Evolutionary conservation across 64 coral and sea anemone species (phyloP).

Genomic region (Stichodactyla helianthus): DNA sequence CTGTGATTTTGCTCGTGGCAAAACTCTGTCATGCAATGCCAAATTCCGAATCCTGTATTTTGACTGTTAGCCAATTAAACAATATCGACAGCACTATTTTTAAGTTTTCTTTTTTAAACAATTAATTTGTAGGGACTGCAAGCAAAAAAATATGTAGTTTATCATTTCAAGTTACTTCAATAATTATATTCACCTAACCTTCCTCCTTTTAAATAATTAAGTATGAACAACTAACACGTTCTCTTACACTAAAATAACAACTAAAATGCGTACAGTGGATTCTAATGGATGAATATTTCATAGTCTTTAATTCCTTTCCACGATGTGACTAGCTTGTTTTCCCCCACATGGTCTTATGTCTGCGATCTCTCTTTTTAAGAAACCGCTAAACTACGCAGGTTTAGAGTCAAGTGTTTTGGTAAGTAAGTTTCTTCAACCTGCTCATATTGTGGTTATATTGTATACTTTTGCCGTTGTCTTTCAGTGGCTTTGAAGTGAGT

Average conservation of each 20-base stretch:
- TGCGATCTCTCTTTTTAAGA: neutral
- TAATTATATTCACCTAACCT: neutral
- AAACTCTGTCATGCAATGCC: neutral
- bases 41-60: neutral
- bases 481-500: no score
- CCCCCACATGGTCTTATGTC: neutral
- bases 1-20: neutral
- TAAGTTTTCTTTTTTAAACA: neutral
- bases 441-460: neutral
- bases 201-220: neutral
- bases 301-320: neutral
- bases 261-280: neutral
- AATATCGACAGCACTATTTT: neutral
- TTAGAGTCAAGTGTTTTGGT: neutral
- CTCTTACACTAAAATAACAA: neutral
- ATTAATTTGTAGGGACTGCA: neutral
- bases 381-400: neutral
- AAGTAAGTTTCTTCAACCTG: neutral
- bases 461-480: neutral
- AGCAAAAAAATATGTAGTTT: neutral
- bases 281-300: neutral
- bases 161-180: neutral
- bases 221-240: constrained; percentile 1
- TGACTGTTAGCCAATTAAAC: neutral
- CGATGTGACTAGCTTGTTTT: neutral